Evolutionary conservation across 2,113 vertebrate genomes (phyloP), one percentile per base, ranked within the genome.

Genomic region (Morone chrysops): DNA sequence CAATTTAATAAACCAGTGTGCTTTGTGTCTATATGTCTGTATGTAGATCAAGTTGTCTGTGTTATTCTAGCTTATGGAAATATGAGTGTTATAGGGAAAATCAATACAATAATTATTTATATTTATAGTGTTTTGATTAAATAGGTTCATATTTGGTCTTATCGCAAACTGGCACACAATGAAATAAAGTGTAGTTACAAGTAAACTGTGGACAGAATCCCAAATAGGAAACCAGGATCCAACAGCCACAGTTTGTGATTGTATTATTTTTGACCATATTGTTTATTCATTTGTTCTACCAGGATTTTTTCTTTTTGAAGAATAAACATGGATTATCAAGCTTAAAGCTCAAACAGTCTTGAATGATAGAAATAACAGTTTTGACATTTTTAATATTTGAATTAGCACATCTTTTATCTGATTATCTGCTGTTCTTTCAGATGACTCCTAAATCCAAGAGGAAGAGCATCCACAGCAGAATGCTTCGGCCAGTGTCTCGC

Each of bases 361-460:
- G 1, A 48, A 25, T 17, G 41, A 3, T 48, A 31, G 7, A 60
- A 57, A 78, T 59, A 1, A 13, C 8, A 65, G 13, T 20, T 51
- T 56, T 59, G 6, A 47, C 13, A 47, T 47, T 45, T 45, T 45
- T 3, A 45, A 12, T 45, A 45, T 45, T 47, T 53, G 2, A 65
- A 0, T 73, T 40, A 31, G 5, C 13, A 75, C 0, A 45, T 25
- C 20, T 50, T 25, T 4, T 3, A 47, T 66, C 2, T 17, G 50
- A 41, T 70, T 36, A 22, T 70, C 8, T 75, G 10, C 18, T 78
- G 13, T 6, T 81, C 36, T 83, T 88, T 62, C 91, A 99, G 98
- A 98, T 99, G 97, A 99, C 98, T 74, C 98, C 98, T 45, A 99
- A 98, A 93, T 97, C 98, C 81, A 99, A 99, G 92, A 96, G 98